Conservation (phyloP, 2,888 invertebrate species). For the Onchidella celtica region DNA sequence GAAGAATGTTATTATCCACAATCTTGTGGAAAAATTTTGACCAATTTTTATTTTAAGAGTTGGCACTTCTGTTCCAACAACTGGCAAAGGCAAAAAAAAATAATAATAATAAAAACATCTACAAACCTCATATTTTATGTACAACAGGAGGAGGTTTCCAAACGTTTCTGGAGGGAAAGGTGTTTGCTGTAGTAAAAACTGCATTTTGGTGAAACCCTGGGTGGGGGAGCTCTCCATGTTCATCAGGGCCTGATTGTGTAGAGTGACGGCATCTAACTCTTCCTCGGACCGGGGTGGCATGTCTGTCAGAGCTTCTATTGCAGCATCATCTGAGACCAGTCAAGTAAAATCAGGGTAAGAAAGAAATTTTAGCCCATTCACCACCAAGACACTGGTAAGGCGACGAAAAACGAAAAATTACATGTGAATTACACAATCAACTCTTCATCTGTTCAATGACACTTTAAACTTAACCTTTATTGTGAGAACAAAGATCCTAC, state of each 20-base stretch:
- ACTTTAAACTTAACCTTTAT: too few species aligned
- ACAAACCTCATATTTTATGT: conserved; percentile 93
- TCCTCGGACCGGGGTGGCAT: conserved; percentile 91
- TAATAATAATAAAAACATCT: background rate
- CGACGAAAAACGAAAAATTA: background rate
- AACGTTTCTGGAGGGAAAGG: conserved; percentile 99
- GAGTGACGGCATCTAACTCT: conserved; percentile 97
- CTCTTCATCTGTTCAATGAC: too few species aligned
- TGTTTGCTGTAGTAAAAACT: conserved; percentile 96
- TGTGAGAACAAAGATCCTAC: too few species aligned
- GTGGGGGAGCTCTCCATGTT: conserved; percentile 93
- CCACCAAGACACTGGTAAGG: too few species aligned
- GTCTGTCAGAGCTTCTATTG: conserved; percentile 83
- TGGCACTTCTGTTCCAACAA: background rate
- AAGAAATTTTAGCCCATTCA: too few species aligned
- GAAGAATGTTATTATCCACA: background rate
- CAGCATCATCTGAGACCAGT: conserved; percentile 90
- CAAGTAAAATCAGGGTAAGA: too few species aligned
- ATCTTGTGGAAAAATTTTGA: too few species aligned
- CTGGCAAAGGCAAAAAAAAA: background rate
- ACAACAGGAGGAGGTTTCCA: conserved; percentile 94
- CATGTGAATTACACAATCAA: background rate
- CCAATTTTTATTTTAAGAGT: too few species aligned
- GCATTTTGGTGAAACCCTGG: conserved; percentile 96
- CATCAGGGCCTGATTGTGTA: conserved; percentile 97